Conservation (phyloP, 1,140 invertebrate genomes). For the Apis dorsata region DNA sequence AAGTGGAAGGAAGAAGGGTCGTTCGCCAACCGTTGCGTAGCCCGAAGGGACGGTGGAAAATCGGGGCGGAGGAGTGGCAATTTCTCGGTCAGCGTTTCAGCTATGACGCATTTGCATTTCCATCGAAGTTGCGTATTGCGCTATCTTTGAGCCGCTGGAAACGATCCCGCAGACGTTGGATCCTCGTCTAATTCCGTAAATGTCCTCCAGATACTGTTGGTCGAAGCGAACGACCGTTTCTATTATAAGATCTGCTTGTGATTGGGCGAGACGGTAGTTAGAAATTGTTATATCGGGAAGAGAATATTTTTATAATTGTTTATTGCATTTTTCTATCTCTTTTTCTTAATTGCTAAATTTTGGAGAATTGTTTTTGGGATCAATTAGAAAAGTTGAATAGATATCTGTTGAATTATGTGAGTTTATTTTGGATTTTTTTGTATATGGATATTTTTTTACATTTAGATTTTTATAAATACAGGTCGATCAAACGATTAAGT, state of each 20-base stretch:
- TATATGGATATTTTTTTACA: no score
- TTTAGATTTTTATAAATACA: no score
- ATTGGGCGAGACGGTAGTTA: no score
- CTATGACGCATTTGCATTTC: constrained; percentile 45
- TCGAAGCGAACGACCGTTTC: neutral
- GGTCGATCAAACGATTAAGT: no score
- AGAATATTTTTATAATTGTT: no score
- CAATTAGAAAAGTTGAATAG: no score
- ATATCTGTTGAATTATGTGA: no score
- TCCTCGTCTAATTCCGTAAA: constrained; percentile 41
- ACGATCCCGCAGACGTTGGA: neutral
- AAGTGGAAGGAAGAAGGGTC: neutral
- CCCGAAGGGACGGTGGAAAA: neutral
- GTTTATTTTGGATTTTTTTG: no score
- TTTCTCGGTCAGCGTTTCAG: constrained; percentile 36
- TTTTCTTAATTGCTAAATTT: no score
- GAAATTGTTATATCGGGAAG: no score
- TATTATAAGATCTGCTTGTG: constrained; percentile 15
- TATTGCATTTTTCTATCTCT: no score
- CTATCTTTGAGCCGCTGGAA: constrained; percentile 27
- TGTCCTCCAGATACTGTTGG: constrained; percentile 16
- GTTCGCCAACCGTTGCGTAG: neutral
- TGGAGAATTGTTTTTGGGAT: no score
- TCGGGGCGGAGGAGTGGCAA: neutral
- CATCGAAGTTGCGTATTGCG: constrained; percentile 15